Conservation (phyloP, 2,113 vertebrate genomes). For the Pampusana beccarii region DNA sequence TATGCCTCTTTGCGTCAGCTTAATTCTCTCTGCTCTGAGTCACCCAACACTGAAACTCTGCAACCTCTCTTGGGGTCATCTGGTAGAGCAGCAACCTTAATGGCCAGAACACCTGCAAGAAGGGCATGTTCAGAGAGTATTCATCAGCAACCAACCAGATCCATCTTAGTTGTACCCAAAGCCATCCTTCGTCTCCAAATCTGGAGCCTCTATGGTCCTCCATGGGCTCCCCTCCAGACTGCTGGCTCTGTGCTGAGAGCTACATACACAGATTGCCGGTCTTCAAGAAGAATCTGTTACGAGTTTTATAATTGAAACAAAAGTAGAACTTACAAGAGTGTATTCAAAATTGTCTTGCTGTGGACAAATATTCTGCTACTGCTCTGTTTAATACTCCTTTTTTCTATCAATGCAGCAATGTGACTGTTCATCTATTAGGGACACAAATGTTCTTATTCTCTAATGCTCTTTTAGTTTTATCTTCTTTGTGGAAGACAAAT, state of each 20-base stretch:
- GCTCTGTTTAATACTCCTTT: background rate
- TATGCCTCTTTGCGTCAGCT: background rate
- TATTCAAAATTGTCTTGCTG: background rate
- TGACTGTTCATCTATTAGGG: background rate
- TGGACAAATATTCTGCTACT: background rate
- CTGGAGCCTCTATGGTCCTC: background rate
- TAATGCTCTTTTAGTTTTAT: slow-evolving; percentile 17
- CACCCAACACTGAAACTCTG: background rate
- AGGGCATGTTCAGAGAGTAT: background rate
- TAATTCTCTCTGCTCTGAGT: background rate
- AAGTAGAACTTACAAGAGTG: background rate
- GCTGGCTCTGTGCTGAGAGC: background rate
- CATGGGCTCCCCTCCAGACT: fast-evolving
- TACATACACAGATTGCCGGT: fast-evolving
- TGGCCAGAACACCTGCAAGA: background rate
- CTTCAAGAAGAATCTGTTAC: background rate
- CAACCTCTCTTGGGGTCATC: background rate
- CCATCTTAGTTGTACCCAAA: background rate
- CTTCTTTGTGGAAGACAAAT: background rate
- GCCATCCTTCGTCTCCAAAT: background rate
- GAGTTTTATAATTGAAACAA: background rate
- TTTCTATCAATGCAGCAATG: background rate
- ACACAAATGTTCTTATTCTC: background rate
- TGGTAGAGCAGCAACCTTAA: background rate
- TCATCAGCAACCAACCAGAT: background rate